Evolutionary conservation across 2,797 vertebrate species (phyloP).

Genomic region (Yasuhikotakia modesta): DNA sequence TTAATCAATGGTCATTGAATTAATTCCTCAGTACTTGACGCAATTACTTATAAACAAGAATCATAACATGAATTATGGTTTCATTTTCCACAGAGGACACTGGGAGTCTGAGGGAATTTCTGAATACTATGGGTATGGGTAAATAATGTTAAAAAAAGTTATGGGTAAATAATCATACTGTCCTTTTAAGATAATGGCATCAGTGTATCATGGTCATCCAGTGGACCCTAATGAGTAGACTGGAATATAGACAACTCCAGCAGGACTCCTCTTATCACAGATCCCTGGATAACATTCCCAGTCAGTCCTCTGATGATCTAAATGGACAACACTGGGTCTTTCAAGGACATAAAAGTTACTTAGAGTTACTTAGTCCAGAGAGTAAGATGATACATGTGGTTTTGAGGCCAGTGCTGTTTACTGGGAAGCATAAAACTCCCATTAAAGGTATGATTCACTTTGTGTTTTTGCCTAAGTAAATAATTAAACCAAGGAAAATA

Average conservation of each 20-base stretch:
- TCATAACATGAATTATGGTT: background rate
- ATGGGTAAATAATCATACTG: background rate
- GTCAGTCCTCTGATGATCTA: too few species aligned
- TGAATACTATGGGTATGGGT: background rate
- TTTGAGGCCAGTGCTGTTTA: too few species aligned
- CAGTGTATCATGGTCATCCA: slow-evolving; percentile 5
- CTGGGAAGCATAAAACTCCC: too few species aligned
- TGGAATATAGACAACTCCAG: too few species aligned
- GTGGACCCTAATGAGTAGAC: background rate
- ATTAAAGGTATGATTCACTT: too few species aligned
- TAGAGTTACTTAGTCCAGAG: too few species aligned
- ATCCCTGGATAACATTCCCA: too few species aligned
- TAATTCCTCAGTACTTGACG: slow-evolving; percentile 13
- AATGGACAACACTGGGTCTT: too few species aligned
- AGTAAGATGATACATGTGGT: too few species aligned
- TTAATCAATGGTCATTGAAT: slow-evolving; percentile 13
- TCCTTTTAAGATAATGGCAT: slow-evolving; percentile 17
- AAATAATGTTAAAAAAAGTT: slow-evolving; percentile 8
- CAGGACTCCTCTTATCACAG: too few species aligned
- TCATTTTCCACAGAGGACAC: background rate
- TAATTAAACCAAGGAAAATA: background rate
- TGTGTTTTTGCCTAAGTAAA: too few species aligned
- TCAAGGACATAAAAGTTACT: too few species aligned
- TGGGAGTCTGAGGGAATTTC: background rate
- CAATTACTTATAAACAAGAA: slow-evolving; percentile 15